These are phyloP conservation scores for Catharus minimus DNA, from an alignment of 2,113 vertebrate species.

Conservation along the genomic window DNA sequence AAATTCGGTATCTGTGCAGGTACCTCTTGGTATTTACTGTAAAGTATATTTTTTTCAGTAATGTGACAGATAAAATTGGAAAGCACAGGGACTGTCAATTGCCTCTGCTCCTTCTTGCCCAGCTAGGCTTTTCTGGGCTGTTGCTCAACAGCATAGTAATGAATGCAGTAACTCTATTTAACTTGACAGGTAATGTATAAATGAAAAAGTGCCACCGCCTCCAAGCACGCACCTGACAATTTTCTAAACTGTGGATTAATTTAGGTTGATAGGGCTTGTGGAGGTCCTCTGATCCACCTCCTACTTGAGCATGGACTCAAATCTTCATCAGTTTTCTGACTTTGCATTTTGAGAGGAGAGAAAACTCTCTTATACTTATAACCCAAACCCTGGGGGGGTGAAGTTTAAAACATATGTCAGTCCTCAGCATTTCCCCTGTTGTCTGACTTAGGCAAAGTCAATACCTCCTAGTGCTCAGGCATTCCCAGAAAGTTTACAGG, in stretches of 20 bases:
- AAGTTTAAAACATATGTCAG: not conserved
- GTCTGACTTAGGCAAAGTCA: not conserved
- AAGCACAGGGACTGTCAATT: not conserved
- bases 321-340: not conserved
- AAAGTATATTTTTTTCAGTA: not conserved
- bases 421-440: not conserved
- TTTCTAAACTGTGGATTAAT: not conserved
- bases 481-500: not conserved
- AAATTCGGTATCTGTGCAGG: not conserved
- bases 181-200: not conserved
- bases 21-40: not conserved
- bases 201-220: not conserved
- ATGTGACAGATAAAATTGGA: not conserved
- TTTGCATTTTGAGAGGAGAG: not conserved
- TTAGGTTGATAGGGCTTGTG: not conserved
- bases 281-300: not conserved
- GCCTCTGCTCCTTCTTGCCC: not conserved
- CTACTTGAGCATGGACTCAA: not conserved
- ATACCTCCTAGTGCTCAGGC: not conserved
- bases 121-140: not conserved
- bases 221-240: not conserved
- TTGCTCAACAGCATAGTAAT: not conserved
- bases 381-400: not conserved
- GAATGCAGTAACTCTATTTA: not conserved
- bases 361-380: not conserved